Evolutionary conservation across 2,888 invertebrate genomes (phyloP), one percentile per base, ranked within the genome.

Genomic region (Cepaea hortensis): DNA sequence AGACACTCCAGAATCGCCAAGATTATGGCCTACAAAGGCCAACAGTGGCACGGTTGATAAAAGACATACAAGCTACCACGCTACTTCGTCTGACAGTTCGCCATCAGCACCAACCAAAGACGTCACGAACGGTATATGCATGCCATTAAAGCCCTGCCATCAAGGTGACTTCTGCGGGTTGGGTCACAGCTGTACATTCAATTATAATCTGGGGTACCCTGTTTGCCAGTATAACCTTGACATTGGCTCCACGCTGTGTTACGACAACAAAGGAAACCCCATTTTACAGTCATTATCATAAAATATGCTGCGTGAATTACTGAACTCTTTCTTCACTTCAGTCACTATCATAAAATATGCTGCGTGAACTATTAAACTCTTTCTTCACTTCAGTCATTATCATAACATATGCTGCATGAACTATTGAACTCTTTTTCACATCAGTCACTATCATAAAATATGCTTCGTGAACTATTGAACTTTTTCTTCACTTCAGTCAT

Each of bases 171-270:
- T 88, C 62, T 93, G 93, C 88, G 87, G 86, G 3, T 87, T 91
- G 86, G 92, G 91, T 6, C 89, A 92, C 85, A 87, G 85, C 55
- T 93, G 93, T 84, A 90, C 91, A 46, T 91, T 89, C 89, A 91
- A 93, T 87, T 92, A 88, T 88, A 93, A 93, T 88, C 91, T 93
- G 0, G 93, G 93, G 65, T 93, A 93, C 85, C 83, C 88, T 81
- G 91, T 91, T 13, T 93, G 93, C 81, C 93, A 93, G 84, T 93
- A 93, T 87, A 92, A 93, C 86, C 90, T 93, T 61, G 92, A 92
- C 81, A 92, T 93, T 55, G 93, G 93, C 20, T 91, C 89, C 70
- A 91, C 92, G 0, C 73, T 92, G 65, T 93, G 93, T 87, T 90
- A 91, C 11, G 93, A 93, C 86, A 88, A 90, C 13, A 81, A 91